Base-by-base conservation (phyloP, 2,113 vertebrate genomes). In the Plestiodon gilberti region DNA sequence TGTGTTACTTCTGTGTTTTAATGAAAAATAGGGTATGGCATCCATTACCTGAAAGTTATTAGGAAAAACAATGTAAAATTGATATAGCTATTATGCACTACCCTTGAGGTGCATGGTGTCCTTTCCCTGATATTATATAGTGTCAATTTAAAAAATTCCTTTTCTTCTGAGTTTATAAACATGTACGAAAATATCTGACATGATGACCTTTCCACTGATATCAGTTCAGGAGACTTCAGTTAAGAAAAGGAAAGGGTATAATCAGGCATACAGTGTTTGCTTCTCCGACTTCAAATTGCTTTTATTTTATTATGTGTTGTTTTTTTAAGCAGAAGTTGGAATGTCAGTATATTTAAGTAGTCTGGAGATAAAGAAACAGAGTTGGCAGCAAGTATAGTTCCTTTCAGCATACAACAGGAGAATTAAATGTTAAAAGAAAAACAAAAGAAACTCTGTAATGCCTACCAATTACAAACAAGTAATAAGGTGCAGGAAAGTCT, bases 81-180 rank as follows among this genome's bases (percentile, higher is more conserved):
- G 20, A 8, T n/a, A 84, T 59, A 33, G 52, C 35, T 87, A 78
- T 18, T 70, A 83, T 77, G 8, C 1, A 18, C 64, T 6, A 52
- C 38, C 78, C 22, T 78, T 38, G 23, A 87, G 57, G 73, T 76
- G 17, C 15, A 38, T 28, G 10, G 35, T 76, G 59, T 85, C 85
- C 40, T 89, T 81, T 73, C 25, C 74, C 0, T 0, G n/a, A 59
- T 61, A 71, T 82, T 84, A 57, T 13, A 62, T 67, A 75, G 25
- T 0, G 0, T 75, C 78, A 78, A 55, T 86, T 87, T 89, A 78
- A 13, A 61, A 86, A 71, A 71, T 67, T 57, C 33, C 4, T 57
- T 64, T 88, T 80, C 81, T 71, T 71, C 67, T 83, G 48, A 82
- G 15, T 88, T 87, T 78, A 62, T 28, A 75, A 59, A 90, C 83